phyloP scores from a whole-genome alignment of 2,888 invertebrate species.

The Thysanoteuthis rhombus region DNA sequence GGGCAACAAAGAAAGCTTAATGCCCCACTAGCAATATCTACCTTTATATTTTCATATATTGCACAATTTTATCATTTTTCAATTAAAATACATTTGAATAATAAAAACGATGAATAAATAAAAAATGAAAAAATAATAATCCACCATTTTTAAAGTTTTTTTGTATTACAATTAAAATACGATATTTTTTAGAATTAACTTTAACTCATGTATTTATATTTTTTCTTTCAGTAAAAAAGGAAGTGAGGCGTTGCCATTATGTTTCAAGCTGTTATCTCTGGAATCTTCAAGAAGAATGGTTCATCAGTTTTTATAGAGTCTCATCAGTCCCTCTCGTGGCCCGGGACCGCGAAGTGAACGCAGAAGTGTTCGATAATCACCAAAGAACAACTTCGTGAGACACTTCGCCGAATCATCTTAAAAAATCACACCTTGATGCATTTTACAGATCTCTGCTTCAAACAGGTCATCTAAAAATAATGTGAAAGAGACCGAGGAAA shows the following conservation, averaged over 20 bases:
- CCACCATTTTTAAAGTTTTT: no score
- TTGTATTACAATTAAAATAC: no score
- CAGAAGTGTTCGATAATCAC: neutral
- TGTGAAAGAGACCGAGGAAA: neutral
- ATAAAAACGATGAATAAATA: no score
- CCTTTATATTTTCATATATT: no score
- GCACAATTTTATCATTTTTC: no score
- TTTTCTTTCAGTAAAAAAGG: neutral
- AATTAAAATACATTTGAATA: no score
- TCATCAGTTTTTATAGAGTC: neutral
- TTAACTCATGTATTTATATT: neutral
- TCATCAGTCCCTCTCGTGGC: neutral
- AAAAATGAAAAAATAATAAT: no score
- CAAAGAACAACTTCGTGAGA: neutral
- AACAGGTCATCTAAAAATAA: neutral
- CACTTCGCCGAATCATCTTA: neutral
- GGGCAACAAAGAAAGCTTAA: no score
- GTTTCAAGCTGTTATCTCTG: neutral
- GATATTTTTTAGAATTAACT: no score
- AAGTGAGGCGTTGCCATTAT: neutral
- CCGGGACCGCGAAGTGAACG: neutral
- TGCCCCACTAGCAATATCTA: no score
- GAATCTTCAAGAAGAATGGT: neutral
- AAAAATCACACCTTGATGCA: neutral
- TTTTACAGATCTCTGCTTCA: neutral